Evolutionary conservation across 2,797 vertebrate genomes (phyloP).

Genomic region (Setipinna tenuifilis): DNA sequence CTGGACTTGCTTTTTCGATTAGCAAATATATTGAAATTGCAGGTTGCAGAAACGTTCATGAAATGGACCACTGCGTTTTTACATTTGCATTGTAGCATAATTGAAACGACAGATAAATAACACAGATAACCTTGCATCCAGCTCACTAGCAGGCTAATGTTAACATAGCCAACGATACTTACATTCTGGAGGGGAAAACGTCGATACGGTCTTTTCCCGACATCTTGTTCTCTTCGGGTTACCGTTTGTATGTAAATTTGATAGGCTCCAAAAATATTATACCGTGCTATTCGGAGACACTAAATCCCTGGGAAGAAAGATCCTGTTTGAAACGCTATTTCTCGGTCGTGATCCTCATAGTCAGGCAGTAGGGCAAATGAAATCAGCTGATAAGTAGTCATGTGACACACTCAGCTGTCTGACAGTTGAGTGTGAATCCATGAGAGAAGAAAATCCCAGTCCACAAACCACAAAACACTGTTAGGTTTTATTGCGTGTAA

Average conservation of each 20-base stretch:
- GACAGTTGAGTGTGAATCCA: neutral
- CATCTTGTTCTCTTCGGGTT: slow-evolving; percentile 74
- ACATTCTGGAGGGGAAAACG: slow-evolving; percentile 97
- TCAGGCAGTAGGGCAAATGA: slow-evolving; percentile 15
- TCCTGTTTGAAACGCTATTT: neutral
- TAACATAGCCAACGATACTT: slow-evolving; percentile 68
- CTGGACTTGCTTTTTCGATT: neutral
- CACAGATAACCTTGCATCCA: neutral
- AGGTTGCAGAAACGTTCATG: neutral
- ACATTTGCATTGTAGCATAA: neutral
- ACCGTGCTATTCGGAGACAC: neutral
- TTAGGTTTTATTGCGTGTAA: too few species aligned
- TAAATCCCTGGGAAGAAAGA: neutral
- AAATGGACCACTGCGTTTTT: neutral
- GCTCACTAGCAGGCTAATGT: neutral
- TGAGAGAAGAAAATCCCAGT: neutral
- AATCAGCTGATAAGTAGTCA: slow-evolving; percentile 73
- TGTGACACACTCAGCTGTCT: slow-evolving; percentile 56
- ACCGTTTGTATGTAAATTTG: neutral
- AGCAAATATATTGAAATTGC: neutral
- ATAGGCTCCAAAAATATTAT: neutral
- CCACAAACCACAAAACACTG: neutral
- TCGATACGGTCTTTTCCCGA: slow-evolving; percentile 96
- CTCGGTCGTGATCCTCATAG: slow-evolving; percentile 63
- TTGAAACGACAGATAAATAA: neutral